Conservation (phyloP, 2,888 invertebrate genomes). For the Spisula solida region DNA sequence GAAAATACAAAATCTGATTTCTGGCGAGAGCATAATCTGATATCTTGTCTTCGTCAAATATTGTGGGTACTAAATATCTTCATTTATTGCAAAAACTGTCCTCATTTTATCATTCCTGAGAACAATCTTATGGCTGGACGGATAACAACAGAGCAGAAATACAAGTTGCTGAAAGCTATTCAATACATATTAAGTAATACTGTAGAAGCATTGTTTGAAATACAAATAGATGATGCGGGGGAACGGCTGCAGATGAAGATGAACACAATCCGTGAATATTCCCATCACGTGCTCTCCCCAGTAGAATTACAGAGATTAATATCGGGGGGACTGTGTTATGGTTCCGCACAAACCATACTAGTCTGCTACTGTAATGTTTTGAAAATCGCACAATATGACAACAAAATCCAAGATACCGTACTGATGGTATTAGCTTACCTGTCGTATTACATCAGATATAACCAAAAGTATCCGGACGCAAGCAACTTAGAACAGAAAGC, state of each 20-base stretch:
- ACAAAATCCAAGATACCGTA: background rate
- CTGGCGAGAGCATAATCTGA: background rate
- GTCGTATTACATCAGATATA: background rate
- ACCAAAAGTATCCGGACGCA: background rate
- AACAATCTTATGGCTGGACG: conserved; percentile 21
- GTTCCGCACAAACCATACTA: background rate
- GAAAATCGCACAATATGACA: background rate
- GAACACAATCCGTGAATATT: background rate
- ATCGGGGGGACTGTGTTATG: background rate
- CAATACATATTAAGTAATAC: background rate
- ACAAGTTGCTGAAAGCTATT: background rate
- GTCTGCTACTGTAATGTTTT: background rate
- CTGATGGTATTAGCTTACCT: background rate
- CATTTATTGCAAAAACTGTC: background rate
- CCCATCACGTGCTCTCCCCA: background rate
- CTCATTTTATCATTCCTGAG: conserved; percentile 21
- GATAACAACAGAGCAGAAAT: background rate
- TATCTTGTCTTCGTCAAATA: background rate
- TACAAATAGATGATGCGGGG: conserved; percentile 5
- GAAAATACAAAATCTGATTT: background rate
- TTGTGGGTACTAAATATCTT: background rate
- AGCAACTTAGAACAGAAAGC: background rate
- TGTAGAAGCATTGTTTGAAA: background rate
- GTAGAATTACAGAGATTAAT: background rate
- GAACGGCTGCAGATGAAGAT: background rate